Percentiles rank a stretch among this genome's conserved stretches.
Evolutionary conservation across 2,797 vertebrate species (phyloP).

Genomic region (Falco rusticolus): DNA sequence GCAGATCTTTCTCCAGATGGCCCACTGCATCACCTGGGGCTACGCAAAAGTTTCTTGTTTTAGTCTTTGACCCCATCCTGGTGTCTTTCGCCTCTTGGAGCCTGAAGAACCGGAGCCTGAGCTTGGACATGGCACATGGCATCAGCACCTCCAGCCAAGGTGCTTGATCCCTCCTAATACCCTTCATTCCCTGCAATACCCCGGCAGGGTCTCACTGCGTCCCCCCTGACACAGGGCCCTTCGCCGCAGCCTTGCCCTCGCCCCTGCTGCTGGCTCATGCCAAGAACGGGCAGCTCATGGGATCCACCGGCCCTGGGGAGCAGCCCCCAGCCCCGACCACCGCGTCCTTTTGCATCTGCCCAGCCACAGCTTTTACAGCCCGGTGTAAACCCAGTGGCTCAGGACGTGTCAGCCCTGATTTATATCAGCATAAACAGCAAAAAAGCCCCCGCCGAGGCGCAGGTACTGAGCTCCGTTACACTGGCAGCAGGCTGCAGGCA

Average conservation of each 20-base stretch:
- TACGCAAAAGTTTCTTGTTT: not conserved
- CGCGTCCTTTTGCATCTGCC: not conserved
- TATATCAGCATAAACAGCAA: not conserved
- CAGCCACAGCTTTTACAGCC: not conserved
- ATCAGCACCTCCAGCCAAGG: not conserved
- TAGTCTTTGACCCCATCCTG: not conserved
- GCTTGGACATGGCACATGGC: accelerated
- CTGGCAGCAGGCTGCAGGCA: not conserved
- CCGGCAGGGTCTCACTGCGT: not conserved
- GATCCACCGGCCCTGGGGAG: not conserved
- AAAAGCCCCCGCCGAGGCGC: not conserved
- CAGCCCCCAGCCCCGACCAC: not conserved
- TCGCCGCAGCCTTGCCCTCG: accelerated
- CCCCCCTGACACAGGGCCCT: accelerated
- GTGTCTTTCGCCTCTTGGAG: not conserved
- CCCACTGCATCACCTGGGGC: accelerated
- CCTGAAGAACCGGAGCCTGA: not conserved
- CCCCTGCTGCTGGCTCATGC: not conserved
- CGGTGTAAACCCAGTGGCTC: not conserved
- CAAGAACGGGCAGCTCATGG: not conserved
- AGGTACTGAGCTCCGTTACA: not conserved
- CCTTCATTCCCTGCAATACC: not conserved
- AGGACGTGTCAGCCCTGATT: not conserved
- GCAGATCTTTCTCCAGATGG: not conserved
- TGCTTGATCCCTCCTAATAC: not conserved